Evolutionary conservation across 1,140 invertebrate genomes (phyloP).

Genomic region (Agrilus planipennis): DNA sequence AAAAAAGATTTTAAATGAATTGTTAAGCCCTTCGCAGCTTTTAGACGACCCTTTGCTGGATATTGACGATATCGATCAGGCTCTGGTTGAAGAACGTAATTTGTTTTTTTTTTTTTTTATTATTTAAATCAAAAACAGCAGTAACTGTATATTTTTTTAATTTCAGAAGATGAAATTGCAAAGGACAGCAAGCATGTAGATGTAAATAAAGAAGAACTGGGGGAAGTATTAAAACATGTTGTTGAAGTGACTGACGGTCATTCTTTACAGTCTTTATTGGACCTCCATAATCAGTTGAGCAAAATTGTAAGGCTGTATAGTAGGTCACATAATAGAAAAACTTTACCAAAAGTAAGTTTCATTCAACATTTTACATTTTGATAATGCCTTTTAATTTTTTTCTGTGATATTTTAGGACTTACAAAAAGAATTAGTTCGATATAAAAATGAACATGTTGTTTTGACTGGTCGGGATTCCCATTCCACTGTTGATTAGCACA

Average conservation of each 20-base stretch:
- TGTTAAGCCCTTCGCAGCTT: conserved; percentile 29
- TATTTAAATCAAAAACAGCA: background rate
- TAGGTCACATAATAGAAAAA: conserved; percentile 40
- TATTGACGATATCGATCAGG: conserved; percentile 31
- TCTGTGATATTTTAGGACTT: too few relatives aligned
- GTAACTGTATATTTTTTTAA: conserved; percentile 1
- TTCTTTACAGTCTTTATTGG: conserved; percentile 45
- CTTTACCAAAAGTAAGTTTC: conserved; percentile 51
- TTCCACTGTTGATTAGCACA: too few relatives aligned
- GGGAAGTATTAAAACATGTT: conserved; percentile 42
- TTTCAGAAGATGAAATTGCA: conserved; percentile 13
- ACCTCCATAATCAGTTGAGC: conserved; percentile 48
- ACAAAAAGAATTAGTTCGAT: too few relatives aligned
- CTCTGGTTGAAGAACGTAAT: conserved; percentile 26
- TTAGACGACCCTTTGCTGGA: conserved; percentile 27
- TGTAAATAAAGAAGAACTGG: conserved; percentile 46
- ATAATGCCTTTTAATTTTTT: too few relatives aligned
- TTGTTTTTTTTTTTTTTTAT: conserved; percentile 3
- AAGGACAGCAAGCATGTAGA: conserved; percentile 37
- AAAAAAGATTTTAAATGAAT: conserved; percentile 20
- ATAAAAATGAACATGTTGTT: too few relatives aligned
- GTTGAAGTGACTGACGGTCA: conserved; percentile 41
- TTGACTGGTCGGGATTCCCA: too few relatives aligned
- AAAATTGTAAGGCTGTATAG: conserved; percentile 41
- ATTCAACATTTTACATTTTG: too few relatives aligned